Conservation (phyloP, 2,888 invertebrate species). For the Dermolepida albohirtum region DNA sequence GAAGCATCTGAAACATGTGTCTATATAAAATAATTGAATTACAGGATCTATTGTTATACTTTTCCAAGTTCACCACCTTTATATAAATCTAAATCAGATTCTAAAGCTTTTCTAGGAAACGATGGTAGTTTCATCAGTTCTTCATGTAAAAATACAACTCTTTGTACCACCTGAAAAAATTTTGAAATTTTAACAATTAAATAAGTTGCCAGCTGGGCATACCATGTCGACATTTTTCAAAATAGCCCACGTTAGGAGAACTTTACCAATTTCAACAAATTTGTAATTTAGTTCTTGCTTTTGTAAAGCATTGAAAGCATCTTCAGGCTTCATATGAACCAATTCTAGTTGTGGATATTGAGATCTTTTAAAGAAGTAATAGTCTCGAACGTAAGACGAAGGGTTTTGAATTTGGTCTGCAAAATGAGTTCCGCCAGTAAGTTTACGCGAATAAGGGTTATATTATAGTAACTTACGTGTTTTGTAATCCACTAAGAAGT, state of each 20-base stretch:
- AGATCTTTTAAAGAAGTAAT: slow-evolving; percentile 80
- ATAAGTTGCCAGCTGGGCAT: slow-evolving; percentile 46
- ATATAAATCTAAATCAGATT: slow-evolving; percentile 94
- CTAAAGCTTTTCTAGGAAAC: slow-evolving; percentile 97
- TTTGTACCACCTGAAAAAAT: slow-evolving; percentile 83
- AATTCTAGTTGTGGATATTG: slow-evolving; percentile 97
- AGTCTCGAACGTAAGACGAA: slow-evolving; percentile 94
- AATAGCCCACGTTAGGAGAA: slow-evolving; percentile 90
- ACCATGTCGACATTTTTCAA: slow-evolving; percentile 93
- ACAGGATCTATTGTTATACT: slow-evolving; percentile 64
- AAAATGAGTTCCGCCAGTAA: slow-evolving; percentile 49
- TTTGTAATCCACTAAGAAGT: slow-evolving; percentile 97
- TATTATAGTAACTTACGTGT: slow-evolving; percentile 85
- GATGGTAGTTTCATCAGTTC: slow-evolving; percentile 98
- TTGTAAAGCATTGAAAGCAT: slow-evolving; percentile 90
- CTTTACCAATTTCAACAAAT: slow-evolving; percentile 98
- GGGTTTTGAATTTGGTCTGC: slow-evolving; percentile 97
- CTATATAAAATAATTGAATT: not conserved
- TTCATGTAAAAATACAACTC: slow-evolving; percentile 98
- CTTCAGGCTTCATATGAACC: slow-evolving; percentile 91
- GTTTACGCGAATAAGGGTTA: too few relatives aligned
- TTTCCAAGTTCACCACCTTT: slow-evolving; percentile 90
- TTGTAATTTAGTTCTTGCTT: slow-evolving; percentile 92
- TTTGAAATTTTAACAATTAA: slow-evolving; percentile 17
- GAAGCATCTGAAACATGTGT: slow-evolving; percentile 72